phyloP scores from a whole-genome alignment of 2,888 invertebrate genomes.

The Teleiodes luculella region DNA sequence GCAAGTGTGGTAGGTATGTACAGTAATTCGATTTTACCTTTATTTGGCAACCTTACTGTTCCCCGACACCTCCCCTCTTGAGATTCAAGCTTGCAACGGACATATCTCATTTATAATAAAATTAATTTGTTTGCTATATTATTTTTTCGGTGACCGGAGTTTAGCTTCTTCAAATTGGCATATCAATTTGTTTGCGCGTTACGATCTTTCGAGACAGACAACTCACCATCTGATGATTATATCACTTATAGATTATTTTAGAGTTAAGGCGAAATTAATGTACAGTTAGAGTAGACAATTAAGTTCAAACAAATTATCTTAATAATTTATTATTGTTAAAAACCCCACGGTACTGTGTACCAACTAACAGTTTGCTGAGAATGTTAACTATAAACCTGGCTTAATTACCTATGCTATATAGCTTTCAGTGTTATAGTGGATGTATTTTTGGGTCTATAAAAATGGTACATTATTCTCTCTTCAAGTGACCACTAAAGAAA shows the following conservation, averaged over 20 bases:
- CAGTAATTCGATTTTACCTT: too few species aligned
- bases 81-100: too few species aligned
- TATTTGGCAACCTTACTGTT: too few species aligned
- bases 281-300: conserved; percentile 80
- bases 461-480: conserved; percentile 37
- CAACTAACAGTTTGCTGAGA: conserved; percentile 46
- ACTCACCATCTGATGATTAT: conserved; percentile 69
- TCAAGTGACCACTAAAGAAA: conserved; percentile 49
- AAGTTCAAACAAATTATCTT: conserved; percentile 75
- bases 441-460: conserved; percentile 48
- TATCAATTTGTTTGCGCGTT: conserved; percentile 71
- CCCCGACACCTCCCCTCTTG: too few species aligned
- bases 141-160: conserved; percentile 61
- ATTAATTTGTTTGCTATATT: conserved; percentile 51
- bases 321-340: conserved; percentile 70
- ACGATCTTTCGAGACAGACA: conserved; percentile 50
- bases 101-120: too few species aligned
- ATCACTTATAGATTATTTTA: conserved; percentile 79
- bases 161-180: conserved; percentile 57
- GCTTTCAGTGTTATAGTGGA: conserved; percentile 71
- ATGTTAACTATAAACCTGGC: conserved; percentile 66
- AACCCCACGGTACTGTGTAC: conserved; percentile 70
- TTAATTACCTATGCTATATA: conserved; percentile 50
- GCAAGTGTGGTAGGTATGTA: too few species aligned
- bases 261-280: conserved; percentile 80